Evolutionary conservation across 2,888 invertebrate species (phyloP).

Genomic region (Ochropleura plecta): DNA sequence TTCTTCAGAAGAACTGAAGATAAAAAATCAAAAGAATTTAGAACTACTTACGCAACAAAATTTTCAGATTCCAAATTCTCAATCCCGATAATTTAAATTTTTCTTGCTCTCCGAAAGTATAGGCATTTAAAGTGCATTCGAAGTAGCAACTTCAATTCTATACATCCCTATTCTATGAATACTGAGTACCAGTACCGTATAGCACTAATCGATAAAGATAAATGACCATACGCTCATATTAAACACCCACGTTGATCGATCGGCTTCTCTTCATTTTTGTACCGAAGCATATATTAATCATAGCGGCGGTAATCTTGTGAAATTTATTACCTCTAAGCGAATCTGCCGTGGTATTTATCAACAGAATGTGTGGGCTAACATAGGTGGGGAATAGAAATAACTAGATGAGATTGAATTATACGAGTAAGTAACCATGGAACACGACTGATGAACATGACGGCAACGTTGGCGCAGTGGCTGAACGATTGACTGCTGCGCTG

Average conservation of each 20-base stretch:
- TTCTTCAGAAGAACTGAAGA: too few relatives aligned
- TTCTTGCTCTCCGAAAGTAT: not conserved
- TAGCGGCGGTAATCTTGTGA: conserved; percentile 87
- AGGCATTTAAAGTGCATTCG: not conserved
- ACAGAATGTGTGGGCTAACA: conserved; percentile 87
- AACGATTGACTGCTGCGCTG: too few relatives aligned
- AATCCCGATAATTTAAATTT: too few relatives aligned
- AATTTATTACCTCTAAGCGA: conserved; percentile 90
- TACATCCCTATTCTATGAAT: conserved; percentile 13
- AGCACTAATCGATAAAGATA: conserved; percentile 84
- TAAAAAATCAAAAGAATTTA: too few relatives aligned
- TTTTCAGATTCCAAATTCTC: too few relatives aligned
- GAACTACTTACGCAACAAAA: too few relatives aligned
- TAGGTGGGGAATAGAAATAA: conserved; percentile 45
- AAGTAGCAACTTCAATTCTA: conserved; percentile 3
- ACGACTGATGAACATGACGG: too few relatives aligned
- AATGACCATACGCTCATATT: conserved; percentile 86
- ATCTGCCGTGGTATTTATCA: conserved; percentile 89
- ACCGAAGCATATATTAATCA: conserved; percentile 86
- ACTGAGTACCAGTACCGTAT: conserved; percentile 61
- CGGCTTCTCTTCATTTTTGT: conserved; percentile 88
- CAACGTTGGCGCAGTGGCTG: too few relatives aligned
- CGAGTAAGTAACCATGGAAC: too few relatives aligned
- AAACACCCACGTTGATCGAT: conserved; percentile 90
- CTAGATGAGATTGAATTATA: conserved; percentile 61